phyloP scores from a whole-genome alignment of 2,113 vertebrate genomes.

The Nannospalax galili region DNA sequence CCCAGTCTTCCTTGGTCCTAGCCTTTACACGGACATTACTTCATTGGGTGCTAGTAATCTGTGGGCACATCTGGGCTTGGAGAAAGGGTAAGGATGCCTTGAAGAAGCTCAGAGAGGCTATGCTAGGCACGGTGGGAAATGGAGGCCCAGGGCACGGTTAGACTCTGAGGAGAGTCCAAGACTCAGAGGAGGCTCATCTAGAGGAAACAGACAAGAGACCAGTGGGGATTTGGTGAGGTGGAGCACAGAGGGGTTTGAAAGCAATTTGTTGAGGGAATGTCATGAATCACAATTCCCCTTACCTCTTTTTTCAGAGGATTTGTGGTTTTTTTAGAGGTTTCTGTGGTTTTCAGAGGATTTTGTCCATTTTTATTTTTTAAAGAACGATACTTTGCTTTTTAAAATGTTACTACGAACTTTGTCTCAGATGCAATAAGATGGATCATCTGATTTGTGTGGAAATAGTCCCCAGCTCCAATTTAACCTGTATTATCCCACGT shows the following conservation, averaged over 20 bases:
- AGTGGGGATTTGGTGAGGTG: too few relatives aligned
- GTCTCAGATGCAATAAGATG: neutral
- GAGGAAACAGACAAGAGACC: neutral
- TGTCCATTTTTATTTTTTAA: neutral
- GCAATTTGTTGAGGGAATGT: too few relatives aligned
- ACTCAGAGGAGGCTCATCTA: neutral
- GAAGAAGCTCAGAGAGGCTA: neutral
- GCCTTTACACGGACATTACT: rapidly evolving
- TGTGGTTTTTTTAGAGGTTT: too few relatives aligned
- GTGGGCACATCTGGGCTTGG: neutral
- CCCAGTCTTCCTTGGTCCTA: neutral
- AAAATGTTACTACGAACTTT: neutral
- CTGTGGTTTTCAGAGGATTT: too few relatives aligned
- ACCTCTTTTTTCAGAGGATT: neutral
- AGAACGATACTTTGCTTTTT: neutral
- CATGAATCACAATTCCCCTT: rapidly evolving
- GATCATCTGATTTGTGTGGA: neutral
- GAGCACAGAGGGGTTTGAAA: neutral
- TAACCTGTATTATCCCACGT: neutral
- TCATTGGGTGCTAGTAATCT: neutral
- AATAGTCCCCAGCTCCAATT: neutral
- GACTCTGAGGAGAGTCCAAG: neutral
- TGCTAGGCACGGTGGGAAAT: neutral
- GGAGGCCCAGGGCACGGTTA: neutral
- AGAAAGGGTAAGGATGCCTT: neutral